Percentiles rank a stretch among this genome's conserved stretches.
phyloP scores from a whole-genome alignment of 2,888 invertebrate species.

The Andrena camellia region DNA sequence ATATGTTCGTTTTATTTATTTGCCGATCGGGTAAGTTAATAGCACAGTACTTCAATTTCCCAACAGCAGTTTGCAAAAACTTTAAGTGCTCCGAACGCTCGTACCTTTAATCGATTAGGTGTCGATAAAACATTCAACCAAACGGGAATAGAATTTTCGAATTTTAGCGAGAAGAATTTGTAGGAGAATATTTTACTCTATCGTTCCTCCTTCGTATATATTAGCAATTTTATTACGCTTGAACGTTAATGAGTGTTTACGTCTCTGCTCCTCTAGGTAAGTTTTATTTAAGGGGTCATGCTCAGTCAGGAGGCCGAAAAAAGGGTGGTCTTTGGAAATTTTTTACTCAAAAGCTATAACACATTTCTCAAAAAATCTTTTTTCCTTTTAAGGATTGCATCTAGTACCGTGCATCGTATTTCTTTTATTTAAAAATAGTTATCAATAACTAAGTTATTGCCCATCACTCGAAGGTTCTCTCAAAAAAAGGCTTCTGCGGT shows the following conservation, averaged over 20 bases:
- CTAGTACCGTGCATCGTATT: no score
- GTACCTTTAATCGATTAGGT: not conserved
- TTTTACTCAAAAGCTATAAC: no score
- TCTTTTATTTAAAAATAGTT: no score
- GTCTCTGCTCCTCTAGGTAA: not conserved
- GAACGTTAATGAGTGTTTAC: not conserved
- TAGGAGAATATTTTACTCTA: not conserved
- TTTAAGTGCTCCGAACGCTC: slow-evolving; percentile 6
- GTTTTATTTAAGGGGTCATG: no score
- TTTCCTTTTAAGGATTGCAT: no score
- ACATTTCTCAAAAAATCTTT: no score
- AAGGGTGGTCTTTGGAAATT: no score
- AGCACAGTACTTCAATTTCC: slow-evolving; percentile 2
- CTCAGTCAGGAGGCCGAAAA: no score
- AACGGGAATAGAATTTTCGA: slow-evolving; percentile 6
- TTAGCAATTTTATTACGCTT: not conserved
- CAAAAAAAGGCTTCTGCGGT: no score
- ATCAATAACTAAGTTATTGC: no score
- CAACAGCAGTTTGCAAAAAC: not conserved
- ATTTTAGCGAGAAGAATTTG: not conserved
- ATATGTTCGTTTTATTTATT: slow-evolving; percentile 47
- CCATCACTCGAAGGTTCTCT: no score
- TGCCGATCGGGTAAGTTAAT: not conserved
- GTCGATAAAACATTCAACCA: slow-evolving; percentile 15
- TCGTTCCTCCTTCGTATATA: slow-evolving; percentile 1